phyloP scores from a whole-genome alignment of 2,797 vertebrate genomes.

The Pseudopleuronectes americanus region DNA sequence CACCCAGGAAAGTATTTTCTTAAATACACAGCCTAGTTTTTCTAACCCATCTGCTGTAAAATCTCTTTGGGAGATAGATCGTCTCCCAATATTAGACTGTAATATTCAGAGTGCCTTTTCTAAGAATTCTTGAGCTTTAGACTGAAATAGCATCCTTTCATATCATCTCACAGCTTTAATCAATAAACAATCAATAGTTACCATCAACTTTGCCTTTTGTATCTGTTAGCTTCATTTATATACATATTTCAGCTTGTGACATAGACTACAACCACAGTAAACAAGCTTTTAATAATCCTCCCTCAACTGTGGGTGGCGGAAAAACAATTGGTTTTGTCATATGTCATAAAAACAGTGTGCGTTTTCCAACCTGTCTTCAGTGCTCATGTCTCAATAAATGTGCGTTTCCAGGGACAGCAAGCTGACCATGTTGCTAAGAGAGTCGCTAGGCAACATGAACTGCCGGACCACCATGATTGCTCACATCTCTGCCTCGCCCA shows the following conservation, averaged over 20 bases:
- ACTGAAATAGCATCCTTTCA: not conserved
- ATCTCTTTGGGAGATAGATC: slow-evolving; percentile 55
- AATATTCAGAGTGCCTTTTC: slow-evolving; percentile 24
- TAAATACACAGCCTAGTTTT: slow-evolving; percentile 72
- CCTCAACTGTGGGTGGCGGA: slow-evolving; percentile 20
- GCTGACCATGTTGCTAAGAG: slow-evolving; percentile 98
- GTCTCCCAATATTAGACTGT: slow-evolving; percentile 59
- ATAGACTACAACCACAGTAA: not conserved
- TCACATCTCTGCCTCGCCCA: slow-evolving; percentile 94
- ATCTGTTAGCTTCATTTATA: not conserved
- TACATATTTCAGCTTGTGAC: not conserved
- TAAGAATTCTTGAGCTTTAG: not conserved
- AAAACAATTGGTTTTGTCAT: slow-evolving; percentile 37
- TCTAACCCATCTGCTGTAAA: slow-evolving; percentile 54
- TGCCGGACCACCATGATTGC: slow-evolving; percentile 99
- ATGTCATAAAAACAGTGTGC: slow-evolving; percentile 37
- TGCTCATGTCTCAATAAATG: slow-evolving; percentile 56
- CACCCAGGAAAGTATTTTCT: slow-evolving; percentile 71
- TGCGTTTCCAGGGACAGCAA: slow-evolving; percentile 94
- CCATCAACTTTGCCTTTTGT: slow-evolving; percentile 1
- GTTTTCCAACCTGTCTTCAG: slow-evolving; percentile 38
- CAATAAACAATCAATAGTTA: not conserved
- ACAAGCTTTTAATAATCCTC: slow-evolving; percentile 28
- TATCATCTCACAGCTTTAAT: not conserved
- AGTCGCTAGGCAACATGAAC: slow-evolving; percentile 99